Evolutionary conservation across 2,797 vertebrate genomes (phyloP).

Genomic region (Lepilemur septentrionalis): DNA sequence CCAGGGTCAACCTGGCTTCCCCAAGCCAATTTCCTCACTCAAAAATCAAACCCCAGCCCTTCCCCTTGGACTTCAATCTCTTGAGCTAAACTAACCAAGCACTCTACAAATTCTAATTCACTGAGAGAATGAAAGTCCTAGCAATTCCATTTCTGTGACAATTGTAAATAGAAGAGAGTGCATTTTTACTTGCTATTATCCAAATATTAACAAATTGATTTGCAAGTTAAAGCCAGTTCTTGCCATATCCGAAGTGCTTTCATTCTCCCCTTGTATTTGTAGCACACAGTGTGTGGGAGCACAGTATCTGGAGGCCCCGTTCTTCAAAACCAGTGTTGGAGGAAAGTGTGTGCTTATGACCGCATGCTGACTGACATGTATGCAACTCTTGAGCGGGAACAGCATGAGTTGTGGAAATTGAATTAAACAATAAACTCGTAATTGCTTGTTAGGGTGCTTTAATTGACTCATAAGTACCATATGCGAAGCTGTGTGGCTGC

Average conservation of each 20-base stretch:
- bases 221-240: neutral
- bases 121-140: neutral
- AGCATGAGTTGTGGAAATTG: conserved; percentile 73
- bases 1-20: neutral
- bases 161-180: neutral
- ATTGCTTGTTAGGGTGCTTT: conserved; percentile 78
- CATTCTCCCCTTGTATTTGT: neutral
- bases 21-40: neutral
- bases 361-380: conserved; percentile 58
- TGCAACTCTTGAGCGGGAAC: conserved; percentile 69
- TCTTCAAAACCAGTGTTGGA: conserved; percentile 53
- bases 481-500: conserved; percentile 70
- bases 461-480: conserved; percentile 77
- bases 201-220: neutral
- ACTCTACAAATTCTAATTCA: neutral
- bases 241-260: neutral
- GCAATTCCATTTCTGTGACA: neutral
- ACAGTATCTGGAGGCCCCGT: neutral
- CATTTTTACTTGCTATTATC: conserved; percentile 10
- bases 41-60: neutral
- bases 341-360: conserved; percentile 50
- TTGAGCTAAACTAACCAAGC: neutral
- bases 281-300: neutral
- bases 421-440: conserved; percentile 79
- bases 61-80: neutral